phyloP scores from a whole-genome alignment of 1,140 invertebrate genomes.

The Octopus bimaculoides region DNA sequence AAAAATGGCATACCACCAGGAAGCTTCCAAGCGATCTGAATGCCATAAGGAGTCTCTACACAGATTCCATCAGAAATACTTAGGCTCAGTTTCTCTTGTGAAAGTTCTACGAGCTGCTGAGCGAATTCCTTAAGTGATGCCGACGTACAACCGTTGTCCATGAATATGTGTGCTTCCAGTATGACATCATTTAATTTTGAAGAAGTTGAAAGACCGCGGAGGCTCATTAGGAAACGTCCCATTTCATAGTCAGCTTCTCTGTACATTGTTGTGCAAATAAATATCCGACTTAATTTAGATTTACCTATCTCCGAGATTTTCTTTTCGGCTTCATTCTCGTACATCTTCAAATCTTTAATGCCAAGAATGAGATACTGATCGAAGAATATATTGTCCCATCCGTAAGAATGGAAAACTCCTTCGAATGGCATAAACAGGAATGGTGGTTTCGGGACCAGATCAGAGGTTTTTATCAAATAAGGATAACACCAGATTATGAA shows the following conservation, averaged over 20 bases:
- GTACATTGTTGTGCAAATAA: slow-evolving; percentile 46
- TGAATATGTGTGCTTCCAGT: slow-evolving; percentile 44
- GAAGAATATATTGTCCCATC: slow-evolving; percentile 29
- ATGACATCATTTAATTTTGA: slow-evolving; percentile 23
- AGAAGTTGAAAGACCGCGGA: slow-evolving; percentile 28
- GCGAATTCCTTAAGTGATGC: slow-evolving; percentile 34
- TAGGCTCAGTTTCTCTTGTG: slow-evolving; percentile 29
- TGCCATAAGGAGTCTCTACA: slow-evolving; percentile 38
- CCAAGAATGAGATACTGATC: slow-evolving; percentile 27
- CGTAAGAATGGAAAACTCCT: slow-evolving; percentile 25
- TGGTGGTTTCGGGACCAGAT: slow-evolving; percentile 20
- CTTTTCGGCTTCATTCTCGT: background rate
- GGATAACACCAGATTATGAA: slow-evolving; percentile 25
- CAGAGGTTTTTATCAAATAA: slow-evolving; percentile 21
- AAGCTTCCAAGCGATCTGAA: slow-evolving; percentile 33
- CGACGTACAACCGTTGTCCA: slow-evolving; percentile 37
- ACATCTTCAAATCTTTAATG: slow-evolving; percentile 17
- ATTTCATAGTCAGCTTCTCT: slow-evolving; percentile 39
- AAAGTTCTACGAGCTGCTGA: slow-evolving; percentile 34
- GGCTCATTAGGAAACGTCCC: slow-evolving; percentile 35
- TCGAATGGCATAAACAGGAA: slow-evolving; percentile 29
- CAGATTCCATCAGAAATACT: slow-evolving; percentile 20
- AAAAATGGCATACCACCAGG: slow-evolving; percentile 34
- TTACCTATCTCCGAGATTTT: background rate
- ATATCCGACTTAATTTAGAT: slow-evolving; percentile 27